These are phyloP conservation scores for Copidosoma aretas DNA, from an alignment of 2,888 invertebrate species.

Conservation along the genomic window DNA sequence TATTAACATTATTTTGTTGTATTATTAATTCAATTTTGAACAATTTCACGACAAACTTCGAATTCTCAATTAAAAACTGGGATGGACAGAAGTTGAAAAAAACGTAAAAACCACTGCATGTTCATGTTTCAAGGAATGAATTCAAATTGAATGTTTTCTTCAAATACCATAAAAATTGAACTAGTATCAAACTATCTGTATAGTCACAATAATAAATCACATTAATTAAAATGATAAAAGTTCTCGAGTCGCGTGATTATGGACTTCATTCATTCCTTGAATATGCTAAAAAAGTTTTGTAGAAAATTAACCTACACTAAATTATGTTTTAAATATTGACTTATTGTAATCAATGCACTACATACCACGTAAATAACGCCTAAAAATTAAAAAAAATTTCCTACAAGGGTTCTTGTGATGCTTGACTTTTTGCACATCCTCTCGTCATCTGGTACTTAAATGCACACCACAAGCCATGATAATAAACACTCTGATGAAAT, in stretches of 20 bases:
- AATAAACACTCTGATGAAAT: conserved; percentile 24
- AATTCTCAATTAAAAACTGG: not conserved
- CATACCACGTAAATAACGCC: conserved; percentile 16
- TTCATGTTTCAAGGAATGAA: conserved; percentile 24
- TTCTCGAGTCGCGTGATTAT: not conserved
- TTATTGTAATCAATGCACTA: conserved; percentile 14
- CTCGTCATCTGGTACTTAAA: conserved; percentile 15
- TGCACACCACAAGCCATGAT: conserved; percentile 25
- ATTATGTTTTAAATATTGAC: conserved; percentile 20
- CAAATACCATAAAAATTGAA: conserved; percentile 4
- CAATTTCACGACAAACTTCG: not conserved
- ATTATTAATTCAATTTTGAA: not conserved
- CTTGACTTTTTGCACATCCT: conserved; percentile 14
- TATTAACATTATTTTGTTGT: not conserved
- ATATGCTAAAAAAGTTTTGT: too few relatives aligned
- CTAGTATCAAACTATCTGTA: too few relatives aligned
- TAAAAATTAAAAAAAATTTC: conserved; percentile 20
- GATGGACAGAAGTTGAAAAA: conserved; percentile 1
- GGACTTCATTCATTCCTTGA: too few relatives aligned
- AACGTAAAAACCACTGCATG: conserved; percentile 18
- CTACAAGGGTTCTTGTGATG: conserved; percentile 16
- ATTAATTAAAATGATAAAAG: too few relatives aligned
- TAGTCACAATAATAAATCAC: too few relatives aligned
- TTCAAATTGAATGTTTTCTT: conserved; percentile 17
- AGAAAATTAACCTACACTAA: conserved; percentile 32